Conservation (phyloP, 2,888 invertebrate species). For the Brachylomia viminalis region DNA sequence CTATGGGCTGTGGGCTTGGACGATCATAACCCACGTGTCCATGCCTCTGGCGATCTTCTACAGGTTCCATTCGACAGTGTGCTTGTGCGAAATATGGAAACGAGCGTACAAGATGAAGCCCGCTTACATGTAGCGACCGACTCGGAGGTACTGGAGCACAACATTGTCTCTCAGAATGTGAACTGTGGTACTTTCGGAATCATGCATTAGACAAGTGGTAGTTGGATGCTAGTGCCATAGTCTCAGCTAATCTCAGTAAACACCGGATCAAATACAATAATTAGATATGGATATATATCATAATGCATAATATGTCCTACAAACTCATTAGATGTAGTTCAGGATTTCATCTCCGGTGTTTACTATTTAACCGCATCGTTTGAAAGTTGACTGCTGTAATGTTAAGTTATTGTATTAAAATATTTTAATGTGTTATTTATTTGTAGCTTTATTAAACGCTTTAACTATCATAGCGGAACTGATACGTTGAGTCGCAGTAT, state of each 20-base stretch:
- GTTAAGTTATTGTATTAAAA: conserved; percentile 90
- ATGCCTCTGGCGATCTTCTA: conserved; percentile 98
- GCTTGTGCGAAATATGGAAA: conserved; percentile 99
- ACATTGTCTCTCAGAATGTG: conserved; percentile 68
- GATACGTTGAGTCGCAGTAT: conserved; percentile 83
- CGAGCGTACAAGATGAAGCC: conserved; percentile 98
- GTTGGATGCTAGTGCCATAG: conserved; percentile 87
- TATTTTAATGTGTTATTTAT: conserved; percentile 91
- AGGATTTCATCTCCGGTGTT: conserved; percentile 67
- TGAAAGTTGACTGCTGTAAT: conserved; percentile 87
- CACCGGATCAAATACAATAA: conserved; percentile 64
- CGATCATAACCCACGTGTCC: conserved; percentile 98
- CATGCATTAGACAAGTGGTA: conserved; percentile 72
- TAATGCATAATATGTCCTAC: conserved; percentile 56
- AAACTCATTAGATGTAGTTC: conserved; percentile 59
- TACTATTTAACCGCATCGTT: conserved; percentile 76
- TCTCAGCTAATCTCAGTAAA: conserved; percentile 72
- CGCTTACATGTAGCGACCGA: conserved; percentile 94
- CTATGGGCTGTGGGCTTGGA: conserved; percentile 98
- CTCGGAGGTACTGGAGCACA: conserved; percentile 79
- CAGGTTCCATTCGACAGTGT: conserved; percentile 98
- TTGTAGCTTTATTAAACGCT: conserved; percentile 89
- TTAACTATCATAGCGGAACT: conserved; percentile 82
- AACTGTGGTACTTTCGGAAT: conserved; percentile 79
- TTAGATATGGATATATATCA: conserved; percentile 50